Percentiles rank a stretch among this genome's conserved stretches.
Evolutionary conservation across 2,888 invertebrate genomes (phyloP).

Genomic region (Ichneumoninae sp.): DNA sequence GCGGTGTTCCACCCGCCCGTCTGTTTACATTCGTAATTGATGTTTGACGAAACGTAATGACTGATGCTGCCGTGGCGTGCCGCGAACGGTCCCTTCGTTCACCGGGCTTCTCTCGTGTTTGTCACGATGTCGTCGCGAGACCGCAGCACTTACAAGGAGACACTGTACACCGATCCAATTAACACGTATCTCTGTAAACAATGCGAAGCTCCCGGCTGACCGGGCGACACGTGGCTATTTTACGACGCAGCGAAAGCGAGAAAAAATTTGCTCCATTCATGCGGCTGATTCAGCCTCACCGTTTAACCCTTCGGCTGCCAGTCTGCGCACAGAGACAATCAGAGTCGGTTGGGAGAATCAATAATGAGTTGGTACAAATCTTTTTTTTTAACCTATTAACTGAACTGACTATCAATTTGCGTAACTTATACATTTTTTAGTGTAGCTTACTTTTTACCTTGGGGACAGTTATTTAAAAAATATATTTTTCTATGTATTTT

Average conservation of each 20-base stretch:
- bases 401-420: too few relatives aligned
- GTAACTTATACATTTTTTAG: too few relatives aligned
- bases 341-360: background rate
- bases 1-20: constrained; percentile 22
- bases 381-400: too few relatives aligned
- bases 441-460: too few relatives aligned
- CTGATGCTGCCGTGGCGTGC: constrained; percentile 27
- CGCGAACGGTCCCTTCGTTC: background rate
- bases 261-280: background rate
- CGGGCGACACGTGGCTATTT: background rate
- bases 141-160: constrained; percentile 13
- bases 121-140: constrained; percentile 37
- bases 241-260: background rate
- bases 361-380: background rate
- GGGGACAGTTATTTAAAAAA: too few relatives aligned
- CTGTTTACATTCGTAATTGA: constrained; percentile 80
- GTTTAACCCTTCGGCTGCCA: background rate
- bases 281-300: background rate
- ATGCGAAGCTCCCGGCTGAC: background rate
- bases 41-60: constrained; percentile 73
- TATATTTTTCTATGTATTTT: too few relatives aligned
- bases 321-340: background rate
- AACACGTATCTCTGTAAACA: constrained; percentile 41
- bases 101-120: constrained; percentile 22
- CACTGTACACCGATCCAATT: constrained; percentile 30